Evolutionary conservation across 2,113 vertebrate species (phyloP), one percentile per base, ranked within the genome.

Genomic region (Psophia crepitans): DNA sequence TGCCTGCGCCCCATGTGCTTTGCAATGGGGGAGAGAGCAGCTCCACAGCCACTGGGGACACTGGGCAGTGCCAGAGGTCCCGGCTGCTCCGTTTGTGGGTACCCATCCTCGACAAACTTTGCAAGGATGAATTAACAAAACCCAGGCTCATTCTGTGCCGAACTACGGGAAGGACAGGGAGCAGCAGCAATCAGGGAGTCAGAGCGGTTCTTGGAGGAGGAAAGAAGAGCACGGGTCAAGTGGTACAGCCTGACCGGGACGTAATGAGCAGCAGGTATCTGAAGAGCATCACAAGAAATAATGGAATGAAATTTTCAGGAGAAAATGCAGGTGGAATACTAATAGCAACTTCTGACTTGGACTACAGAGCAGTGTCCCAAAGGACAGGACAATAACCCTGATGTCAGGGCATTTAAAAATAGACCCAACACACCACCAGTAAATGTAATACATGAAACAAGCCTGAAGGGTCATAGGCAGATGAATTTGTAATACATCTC

Each of bases 301-400:
- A 64, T 5, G 89, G 94, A 89, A 96, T 91, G 95, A 60, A 46
- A 19, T 51, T 90, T 79, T 71, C 68, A 70, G 77, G 76, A 70
- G 80, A n/a, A 93, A 93, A 77, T 4, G 5, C 57, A 85, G 63
- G 66, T 88, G 81, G 63, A 78, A 73, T 80, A 65, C 33, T 57
- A 58, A 37, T 11, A 77, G 64, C 61, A 82, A 57, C 61, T 94
- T 61, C 57, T 54, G 64, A 69, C 24, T 37, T 26, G 49, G 58
- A 69, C 86, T 88, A 73, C 28, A 22, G 84, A 87, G 78, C 63
- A 66, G 11, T 58, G 30, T 80, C 82, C 87, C 58, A 46, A 89
- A 80, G 82, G 92, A 86, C 82, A 87, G 58, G 78, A 69, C 33
- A 37, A 9, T 2, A 21, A 41, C 41, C 77, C 74, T 17, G 10